These are phyloP conservation scores for Etheostoma perlongum DNA, from an alignment of 2,797 vertebrate species.

Conservation along the genomic window DNA sequence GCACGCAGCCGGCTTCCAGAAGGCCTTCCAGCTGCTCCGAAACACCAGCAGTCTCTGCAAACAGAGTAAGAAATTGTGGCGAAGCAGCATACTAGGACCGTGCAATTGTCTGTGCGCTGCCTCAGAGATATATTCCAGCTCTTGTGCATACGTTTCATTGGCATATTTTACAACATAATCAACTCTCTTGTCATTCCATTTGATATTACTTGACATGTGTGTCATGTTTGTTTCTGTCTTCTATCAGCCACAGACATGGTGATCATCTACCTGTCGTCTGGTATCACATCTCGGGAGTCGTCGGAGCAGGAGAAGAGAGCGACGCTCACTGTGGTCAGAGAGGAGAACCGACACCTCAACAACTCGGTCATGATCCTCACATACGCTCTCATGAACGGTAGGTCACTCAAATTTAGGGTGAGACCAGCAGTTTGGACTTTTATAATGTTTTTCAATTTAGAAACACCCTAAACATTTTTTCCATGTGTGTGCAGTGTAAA, in stretches of 20 bases:
- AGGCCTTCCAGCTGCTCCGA: conserved; percentile 95
- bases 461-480: background rate
- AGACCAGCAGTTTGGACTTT: no score
- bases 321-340: conserved; percentile 92
- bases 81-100: background rate
- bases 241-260: conserved; percentile 93
- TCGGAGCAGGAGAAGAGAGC: conserved; percentile 95
- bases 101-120: background rate
- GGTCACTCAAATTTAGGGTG: conserved; percentile 31
- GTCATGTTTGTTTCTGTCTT: conserved; percentile 12
- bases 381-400: conserved; percentile 98
- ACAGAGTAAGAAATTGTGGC: conserved; percentile 75
- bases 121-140: background rate
- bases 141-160: background rate
- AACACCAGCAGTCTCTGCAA: conserved; percentile 92
- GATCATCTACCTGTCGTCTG: conserved; percentile 96
- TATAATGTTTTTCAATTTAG: no score
- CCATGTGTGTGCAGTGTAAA: background rate
- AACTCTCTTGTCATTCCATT: background rate
- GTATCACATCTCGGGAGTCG: conserved; percentile 93
- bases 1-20: conserved; percentile 94
- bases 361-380: conserved; percentile 99
- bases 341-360: conserved; percentile 96
- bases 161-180: background rate
- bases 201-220: background rate